A percentile compares a stretch with the other conserved stretches of the same genome.
phyloP scores from a whole-genome alignment of 2,797 vertebrate genomes.

The Coregonus ussuriensis region DNA sequence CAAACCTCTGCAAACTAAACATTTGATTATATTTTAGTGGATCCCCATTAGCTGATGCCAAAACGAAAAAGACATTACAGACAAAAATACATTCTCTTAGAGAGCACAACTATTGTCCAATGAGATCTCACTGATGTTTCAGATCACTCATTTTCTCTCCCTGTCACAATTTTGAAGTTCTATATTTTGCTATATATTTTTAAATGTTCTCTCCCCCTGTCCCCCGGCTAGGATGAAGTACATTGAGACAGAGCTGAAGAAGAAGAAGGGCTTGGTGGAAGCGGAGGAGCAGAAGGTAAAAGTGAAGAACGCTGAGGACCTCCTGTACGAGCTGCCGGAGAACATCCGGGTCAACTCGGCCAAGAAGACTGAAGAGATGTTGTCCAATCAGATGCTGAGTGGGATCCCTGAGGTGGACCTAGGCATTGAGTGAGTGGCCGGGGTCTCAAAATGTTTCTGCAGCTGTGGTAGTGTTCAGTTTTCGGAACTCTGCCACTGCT shows the following conservation, averaged over 20 bases:
- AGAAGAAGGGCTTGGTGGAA: conserved; percentile 88
- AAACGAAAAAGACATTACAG: too few relatives aligned
- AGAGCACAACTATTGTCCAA: neutral
- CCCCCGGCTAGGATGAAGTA: conserved; percentile 77
- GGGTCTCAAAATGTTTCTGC: neutral
- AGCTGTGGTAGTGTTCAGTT: neutral
- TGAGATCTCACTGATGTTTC: neutral
- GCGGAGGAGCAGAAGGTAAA: conserved; percentile 92
- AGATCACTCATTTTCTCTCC: neutral
- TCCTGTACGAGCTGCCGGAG: conserved; percentile 92
- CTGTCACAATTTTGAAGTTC: neutral
- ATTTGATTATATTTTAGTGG: neutral
- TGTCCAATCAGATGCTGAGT: conserved; percentile 99
- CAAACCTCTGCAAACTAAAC: neutral
- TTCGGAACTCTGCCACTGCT: too few relatives aligned
- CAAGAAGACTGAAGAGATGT: conserved; percentile 98
- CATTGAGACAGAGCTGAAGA: conserved; percentile 83
- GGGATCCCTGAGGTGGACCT: conserved; percentile 98
- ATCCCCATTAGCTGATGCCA: neutral
- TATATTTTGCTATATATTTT: too few relatives aligned
- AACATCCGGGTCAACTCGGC: conserved; percentile 94
- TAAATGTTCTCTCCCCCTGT: neutral
- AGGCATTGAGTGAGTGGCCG: conserved; percentile 87
- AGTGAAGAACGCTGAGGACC: conserved; percentile 92
- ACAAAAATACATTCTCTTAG: too few relatives aligned